These are phyloP conservation scores for Leucophenga varia DNA, from an alignment of 1,140 invertebrate species.

Conservation along the genomic window DNA sequence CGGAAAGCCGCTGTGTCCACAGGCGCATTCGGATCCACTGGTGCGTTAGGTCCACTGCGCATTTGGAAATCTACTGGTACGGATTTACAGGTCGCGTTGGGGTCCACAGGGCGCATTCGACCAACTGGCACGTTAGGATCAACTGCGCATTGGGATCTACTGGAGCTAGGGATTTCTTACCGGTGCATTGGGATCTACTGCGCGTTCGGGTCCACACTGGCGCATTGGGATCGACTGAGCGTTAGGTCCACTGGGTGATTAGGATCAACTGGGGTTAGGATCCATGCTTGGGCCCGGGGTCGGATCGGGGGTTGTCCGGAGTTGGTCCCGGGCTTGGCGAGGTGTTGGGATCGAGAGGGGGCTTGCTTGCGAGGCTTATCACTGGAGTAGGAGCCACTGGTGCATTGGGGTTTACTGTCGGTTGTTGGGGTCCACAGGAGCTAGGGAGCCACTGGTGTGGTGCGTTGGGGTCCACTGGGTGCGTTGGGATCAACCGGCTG, in stretches of 20 bases:
- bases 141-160: slow-evolving; percentile 15
- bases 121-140: slow-evolving; percentile 6
- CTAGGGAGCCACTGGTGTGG: slow-evolving; percentile 4
- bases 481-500: background rate
- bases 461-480: slow-evolving; percentile 1
- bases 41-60: slow-evolving; percentile 6
- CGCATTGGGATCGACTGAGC: slow-evolving; percentile 12
- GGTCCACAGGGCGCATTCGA: background rate
- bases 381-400: too few relatives aligned
- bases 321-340: too few relatives aligned
- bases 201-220: too few relatives aligned
- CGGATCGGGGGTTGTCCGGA: too few relatives aligned
- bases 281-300: too few relatives aligned
- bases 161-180: slow-evolving; percentile 4
- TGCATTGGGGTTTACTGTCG: slow-evolving; percentile 5
- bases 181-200: slow-evolving; percentile 10
- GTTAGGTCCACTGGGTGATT: slow-evolving; percentile 14
- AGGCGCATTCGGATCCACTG: slow-evolving; percentile 6
- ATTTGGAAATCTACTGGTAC: slow-evolving; percentile 8
- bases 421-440: slow-evolving; percentile 1
- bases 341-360: too few relatives aligned
- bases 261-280: too few relatives aligned
- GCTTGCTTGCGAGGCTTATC: too few relatives aligned
- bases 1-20: slow-evolving; percentile 8
- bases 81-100: slow-evolving; percentile 11